A percentile compares a stretch with the other conserved stretches of the same genome.
Conservation (phyloP, 2,797 vertebrate species). For the Gymnothorax reevesii region DNA sequence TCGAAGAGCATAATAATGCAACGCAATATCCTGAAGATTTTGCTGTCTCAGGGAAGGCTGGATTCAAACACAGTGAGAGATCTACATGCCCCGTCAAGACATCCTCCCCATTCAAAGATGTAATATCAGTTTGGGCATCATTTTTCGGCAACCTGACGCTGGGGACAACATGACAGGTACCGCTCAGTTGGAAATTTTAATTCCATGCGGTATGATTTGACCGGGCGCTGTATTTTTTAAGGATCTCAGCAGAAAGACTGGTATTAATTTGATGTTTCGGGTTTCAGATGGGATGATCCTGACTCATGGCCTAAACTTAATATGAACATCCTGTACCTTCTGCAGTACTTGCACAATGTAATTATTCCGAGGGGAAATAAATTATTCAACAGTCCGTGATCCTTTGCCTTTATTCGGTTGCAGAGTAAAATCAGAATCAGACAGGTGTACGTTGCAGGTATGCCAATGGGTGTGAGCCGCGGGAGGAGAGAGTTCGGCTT, state of each 20-base stretch:
- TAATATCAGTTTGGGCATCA: neutral
- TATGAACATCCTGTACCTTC: neutral
- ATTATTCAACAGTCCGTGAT: neutral
- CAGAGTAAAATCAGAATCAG: constrained; percentile 8
- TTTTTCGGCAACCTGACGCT: neutral
- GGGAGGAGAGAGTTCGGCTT: neutral
- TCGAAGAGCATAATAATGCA: neutral
- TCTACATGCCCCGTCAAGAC: neutral
- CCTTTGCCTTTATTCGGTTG: neutral
- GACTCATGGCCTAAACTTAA: constrained; percentile 15
- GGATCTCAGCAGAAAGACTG: neutral
- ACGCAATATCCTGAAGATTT: neutral
- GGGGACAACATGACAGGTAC: neutral
- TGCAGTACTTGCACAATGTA: constrained; percentile 8
- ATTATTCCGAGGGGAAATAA: constrained; percentile 22
- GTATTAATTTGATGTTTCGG: neutral
- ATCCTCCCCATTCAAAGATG: neutral
- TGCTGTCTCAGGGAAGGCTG: neutral
- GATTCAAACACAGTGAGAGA: neutral
- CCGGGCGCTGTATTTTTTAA: constrained; percentile 2
- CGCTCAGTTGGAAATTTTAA: constrained; percentile 3
- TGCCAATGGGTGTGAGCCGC: neutral
- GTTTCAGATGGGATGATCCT: neutral
- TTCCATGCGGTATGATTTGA: constrained; percentile 9
- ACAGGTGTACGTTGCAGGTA: constrained; percentile 1